Percentiles rank a stretch among this genome's conserved stretches.
Conservation (phyloP, 1,140 invertebrate species). For the Temnothorax curvispinosus region DNA sequence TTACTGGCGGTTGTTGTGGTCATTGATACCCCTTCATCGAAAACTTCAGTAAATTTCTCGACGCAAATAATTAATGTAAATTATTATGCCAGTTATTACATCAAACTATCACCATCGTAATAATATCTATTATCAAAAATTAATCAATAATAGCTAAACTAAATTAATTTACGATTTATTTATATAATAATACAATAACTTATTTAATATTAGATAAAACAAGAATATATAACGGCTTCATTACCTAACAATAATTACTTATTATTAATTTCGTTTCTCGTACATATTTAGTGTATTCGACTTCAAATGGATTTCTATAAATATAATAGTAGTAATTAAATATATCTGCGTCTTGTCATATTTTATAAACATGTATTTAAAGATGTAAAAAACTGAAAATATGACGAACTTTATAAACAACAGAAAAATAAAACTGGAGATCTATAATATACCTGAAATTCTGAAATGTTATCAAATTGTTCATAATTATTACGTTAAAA, state of each 20-base stretch:
- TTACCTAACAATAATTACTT: background rate
- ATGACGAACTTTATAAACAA: background rate
- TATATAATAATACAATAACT: constrained; percentile 17
- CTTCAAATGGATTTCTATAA: constrained; percentile 2
- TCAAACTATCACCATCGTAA: background rate
- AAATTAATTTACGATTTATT: constrained; percentile 34
- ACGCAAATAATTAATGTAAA: constrained; percentile 27
- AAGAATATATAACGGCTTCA: constrained; percentile 13
- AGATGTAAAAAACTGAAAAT: background rate
- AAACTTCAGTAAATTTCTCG: background rate
- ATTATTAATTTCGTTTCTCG: constrained; percentile 14
- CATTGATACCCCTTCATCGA: background rate
- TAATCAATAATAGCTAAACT: constrained; percentile 30
- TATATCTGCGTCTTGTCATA: background rate
- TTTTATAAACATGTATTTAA: background rate
- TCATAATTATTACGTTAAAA: background rate
- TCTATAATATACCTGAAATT: background rate
- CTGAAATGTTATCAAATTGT: background rate
- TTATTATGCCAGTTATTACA: constrained; percentile 16
- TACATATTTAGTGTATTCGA: background rate
- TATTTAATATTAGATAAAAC: constrained; percentile 32
- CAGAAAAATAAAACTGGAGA: background rate
- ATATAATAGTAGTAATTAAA: background rate
- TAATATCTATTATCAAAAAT: constrained; percentile 5
- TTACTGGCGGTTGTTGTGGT: background rate